Base-by-base conservation (phyloP, 2,888 invertebrate species). In the Microctonus brassicae region DNA sequence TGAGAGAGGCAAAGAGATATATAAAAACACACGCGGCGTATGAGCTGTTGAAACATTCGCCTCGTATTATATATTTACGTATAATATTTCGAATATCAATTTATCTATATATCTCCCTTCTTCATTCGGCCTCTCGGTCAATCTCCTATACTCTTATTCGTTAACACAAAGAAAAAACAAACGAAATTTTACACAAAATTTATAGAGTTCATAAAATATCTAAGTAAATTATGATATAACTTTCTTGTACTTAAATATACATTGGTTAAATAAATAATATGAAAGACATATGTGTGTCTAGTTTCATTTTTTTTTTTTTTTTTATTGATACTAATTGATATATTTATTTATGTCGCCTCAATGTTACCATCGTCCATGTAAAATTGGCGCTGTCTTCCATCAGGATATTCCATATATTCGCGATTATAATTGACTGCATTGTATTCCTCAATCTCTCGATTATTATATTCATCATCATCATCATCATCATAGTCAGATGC, bases 401-500 rank as follows among this genome's bases (percentile, higher is more conserved):
- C 22, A 57, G 60, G n/a, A 33, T 70, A 65, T 20, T 70, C 70
- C 33, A 29, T 17, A 36, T 68, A 74, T 20, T 74, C 74, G 61
- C 78, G 74, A 10, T 80, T 77, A 66, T 79, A 79, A 74, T 76
- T 75, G 29, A 78, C 78, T 60, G 80, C 77, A 68, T 80, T 74
- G 34, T 76, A 75, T 69, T 81, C 58, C 9, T 17, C 58, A n/a
- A 33, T 34, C 7, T 58, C 58, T 0, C 33, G 26, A 7, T 34
- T 81, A 64, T 84, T 81, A 71, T 80, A 82, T 63, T 83, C 78
- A 69, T 82, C 80, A 34, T 90, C n/a, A n/a, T 90, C n/a, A n/a
- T n/a, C n/a, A n/a, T n/a, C 91, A 9, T 90, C 90, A 52, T 92
- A 92, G 53, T 92, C 91, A 39, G 90, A 90, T 57, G 90, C 89